Conservation (phyloP, 1,140 invertebrate species). For the Zaprionus capensis region DNA sequence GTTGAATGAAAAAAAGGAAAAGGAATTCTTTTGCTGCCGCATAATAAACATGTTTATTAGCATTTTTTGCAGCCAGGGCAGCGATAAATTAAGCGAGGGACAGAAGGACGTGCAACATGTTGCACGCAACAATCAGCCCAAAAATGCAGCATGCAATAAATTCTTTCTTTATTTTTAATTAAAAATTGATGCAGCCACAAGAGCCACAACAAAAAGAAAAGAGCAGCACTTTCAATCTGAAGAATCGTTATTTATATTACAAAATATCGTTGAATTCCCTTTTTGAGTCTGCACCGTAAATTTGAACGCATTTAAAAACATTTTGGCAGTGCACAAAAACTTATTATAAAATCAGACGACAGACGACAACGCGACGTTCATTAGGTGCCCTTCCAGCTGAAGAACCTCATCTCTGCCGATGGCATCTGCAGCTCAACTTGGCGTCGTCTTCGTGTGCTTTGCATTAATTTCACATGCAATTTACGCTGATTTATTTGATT, state of each 20-base stretch:
- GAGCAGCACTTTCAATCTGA: background rate
- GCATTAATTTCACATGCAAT: constrained; percentile 82
- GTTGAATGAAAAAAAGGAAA: constrained; percentile 12
- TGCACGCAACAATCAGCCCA: constrained; percentile 71
- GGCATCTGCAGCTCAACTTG: background rate
- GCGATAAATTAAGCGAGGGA: constrained; percentile 51
- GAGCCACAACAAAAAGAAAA: no score
- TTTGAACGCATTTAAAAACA: background rate
- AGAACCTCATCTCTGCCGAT: background rate
- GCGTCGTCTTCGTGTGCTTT: constrained; percentile 52
- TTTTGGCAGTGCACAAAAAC: constrained; percentile 7
- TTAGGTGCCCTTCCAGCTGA: constrained; percentile 13
- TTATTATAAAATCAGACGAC: constrained; percentile 17
- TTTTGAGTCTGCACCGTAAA: no score
- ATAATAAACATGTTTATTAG: constrained; percentile 83
- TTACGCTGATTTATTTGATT: constrained; percentile 83
- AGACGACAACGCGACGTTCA: constrained; percentile 17
- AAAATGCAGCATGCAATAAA: constrained; percentile 57
- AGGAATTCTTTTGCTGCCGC: constrained; percentile 57
- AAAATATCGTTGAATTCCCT: background rate
- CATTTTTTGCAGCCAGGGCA: constrained; percentile 68
- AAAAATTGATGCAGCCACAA: constrained; percentile 24
- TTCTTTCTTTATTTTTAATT: constrained; percentile 26
- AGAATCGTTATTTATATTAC: constrained; percentile 1
- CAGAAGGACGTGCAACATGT: constrained; percentile 69